Evolutionary conservation across 1,140 invertebrate genomes (phyloP).

Genomic region (Anoplolepis gracilipes): DNA sequence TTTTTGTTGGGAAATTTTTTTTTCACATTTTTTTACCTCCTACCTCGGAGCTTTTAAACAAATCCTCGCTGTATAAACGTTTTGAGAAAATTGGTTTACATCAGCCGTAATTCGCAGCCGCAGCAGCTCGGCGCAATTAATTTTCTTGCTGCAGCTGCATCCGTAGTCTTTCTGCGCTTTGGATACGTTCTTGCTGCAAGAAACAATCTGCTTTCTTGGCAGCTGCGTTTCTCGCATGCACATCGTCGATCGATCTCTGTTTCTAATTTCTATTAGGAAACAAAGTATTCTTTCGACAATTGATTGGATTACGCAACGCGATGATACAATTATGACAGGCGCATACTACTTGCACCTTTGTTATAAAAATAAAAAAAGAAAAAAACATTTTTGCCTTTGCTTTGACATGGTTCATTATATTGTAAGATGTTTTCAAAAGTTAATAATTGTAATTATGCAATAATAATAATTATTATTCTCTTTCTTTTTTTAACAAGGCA

Average conservation of each 20-base stretch:
- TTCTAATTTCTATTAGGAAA: conserved; percentile 30
- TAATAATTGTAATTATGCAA: conserved; percentile 4
- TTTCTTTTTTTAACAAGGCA: neutral
- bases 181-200: conserved; percentile 53
- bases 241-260: conserved; percentile 38
- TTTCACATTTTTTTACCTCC: neutral
- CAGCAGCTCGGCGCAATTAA: conserved; percentile 70
- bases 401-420: neutral
- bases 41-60: conserved; percentile 24
- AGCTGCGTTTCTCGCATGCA: conserved; percentile 42
- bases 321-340: conserved; percentile 2
- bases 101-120: conserved; percentile 72
- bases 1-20: neutral
- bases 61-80: conserved; percentile 65
- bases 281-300: conserved; percentile 34
- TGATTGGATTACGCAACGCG: neutral
- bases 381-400: too few relatives aligned
- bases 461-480: neutral
- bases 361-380: neutral
- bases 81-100: conserved; percentile 66
- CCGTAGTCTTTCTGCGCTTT: conserved; percentile 72
- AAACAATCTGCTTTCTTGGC: conserved; percentile 53
- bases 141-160: conserved; percentile 71
- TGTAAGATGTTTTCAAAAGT: neutral
- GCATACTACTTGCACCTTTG: neutral